phyloP scores from a whole-genome alignment of 2,113 vertebrate genomes.

The Ciconia boyciana region DNA sequence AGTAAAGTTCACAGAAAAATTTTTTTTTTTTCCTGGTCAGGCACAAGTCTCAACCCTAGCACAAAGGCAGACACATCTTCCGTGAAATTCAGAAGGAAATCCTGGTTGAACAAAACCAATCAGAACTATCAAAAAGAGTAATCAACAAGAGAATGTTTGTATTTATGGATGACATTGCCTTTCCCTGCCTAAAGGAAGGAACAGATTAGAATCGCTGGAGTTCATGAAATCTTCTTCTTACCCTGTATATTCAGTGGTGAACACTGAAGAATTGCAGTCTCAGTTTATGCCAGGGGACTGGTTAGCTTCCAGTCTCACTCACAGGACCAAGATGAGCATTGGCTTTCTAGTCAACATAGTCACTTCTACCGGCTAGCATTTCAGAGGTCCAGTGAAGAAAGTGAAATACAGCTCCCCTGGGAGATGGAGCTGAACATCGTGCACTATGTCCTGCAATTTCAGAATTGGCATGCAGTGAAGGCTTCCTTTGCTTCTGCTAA shows the following conservation, averaged over 20 bases:
- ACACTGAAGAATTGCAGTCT: background rate
- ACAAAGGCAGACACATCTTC: background rate
- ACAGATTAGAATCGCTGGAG: background rate
- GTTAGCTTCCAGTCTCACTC: background rate
- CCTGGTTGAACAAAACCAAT: background rate
- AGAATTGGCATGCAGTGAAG: background rate
- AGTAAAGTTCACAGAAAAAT: background rate
- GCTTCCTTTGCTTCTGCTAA: background rate
- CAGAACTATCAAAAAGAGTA: background rate
- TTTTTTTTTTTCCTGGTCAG: background rate
- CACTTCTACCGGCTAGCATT: background rate
- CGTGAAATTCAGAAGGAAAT: background rate
- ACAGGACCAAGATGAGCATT: background rate
- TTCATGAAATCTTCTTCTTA: background rate
- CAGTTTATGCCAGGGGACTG: background rate
- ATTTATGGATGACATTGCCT: background rate
- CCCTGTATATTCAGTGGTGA: background rate
- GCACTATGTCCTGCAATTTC: background rate
- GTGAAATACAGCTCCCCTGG: background rate
- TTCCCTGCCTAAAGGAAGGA: background rate
- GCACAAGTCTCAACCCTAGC: background rate
- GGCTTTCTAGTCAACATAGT: background rate
- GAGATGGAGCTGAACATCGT: background rate
- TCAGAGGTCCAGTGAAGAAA: background rate
- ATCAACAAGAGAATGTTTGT: background rate